These are phyloP conservation scores for Napeogenes sylphis DNA, from an alignment of 2,888 invertebrate genomes.

Conservation along the genomic window DNA sequence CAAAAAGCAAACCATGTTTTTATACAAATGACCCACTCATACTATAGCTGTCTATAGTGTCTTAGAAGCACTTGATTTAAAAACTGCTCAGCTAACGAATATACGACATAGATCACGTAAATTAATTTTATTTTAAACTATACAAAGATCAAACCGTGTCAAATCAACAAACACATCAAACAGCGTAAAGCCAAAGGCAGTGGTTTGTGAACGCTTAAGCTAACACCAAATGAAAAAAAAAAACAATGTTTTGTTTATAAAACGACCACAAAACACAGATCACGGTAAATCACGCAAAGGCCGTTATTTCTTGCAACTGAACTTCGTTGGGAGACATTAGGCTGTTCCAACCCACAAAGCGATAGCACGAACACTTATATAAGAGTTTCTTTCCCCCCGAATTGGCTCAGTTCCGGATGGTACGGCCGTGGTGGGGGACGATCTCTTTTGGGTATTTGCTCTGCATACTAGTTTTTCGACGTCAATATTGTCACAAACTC, in stretches of 20 bases:
- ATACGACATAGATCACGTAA: conserved; percentile 9
- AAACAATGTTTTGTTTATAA: neutral
- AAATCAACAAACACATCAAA: conserved; percentile 1
- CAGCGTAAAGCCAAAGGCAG: conserved; percentile 6
- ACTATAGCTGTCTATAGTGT: conserved; percentile 31
- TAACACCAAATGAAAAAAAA: conserved; percentile 1
- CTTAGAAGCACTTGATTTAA: conserved; percentile 13
- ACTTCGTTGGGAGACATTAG: conserved; percentile 29
- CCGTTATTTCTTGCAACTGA: conserved; percentile 24
- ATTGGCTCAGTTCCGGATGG: conserved; percentile 50
- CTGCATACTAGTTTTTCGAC: conserved; percentile 86
- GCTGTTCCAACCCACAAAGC: conserved; percentile 38
- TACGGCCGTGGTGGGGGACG: conserved; percentile 52
- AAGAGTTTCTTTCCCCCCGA: conserved; percentile 72
- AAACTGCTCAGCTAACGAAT: conserved; percentile 18
- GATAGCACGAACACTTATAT: conserved; percentile 58
- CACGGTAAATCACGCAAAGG: conserved; percentile 17
- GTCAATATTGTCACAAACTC: conserved; percentile 91
- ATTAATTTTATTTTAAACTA: neutral
- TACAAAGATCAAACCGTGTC: neutral
- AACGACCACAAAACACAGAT: neutral
- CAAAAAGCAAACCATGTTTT: conserved; percentile 15
- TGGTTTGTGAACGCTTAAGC: conserved; percentile 1
- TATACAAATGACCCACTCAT: conserved; percentile 23
- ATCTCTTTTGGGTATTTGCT: conserved; percentile 59